Evolutionary conservation across 2,113 vertebrate species (phyloP), one percentile per base, ranked within the genome.

Genomic region (Serilophus lunatus): DNA sequence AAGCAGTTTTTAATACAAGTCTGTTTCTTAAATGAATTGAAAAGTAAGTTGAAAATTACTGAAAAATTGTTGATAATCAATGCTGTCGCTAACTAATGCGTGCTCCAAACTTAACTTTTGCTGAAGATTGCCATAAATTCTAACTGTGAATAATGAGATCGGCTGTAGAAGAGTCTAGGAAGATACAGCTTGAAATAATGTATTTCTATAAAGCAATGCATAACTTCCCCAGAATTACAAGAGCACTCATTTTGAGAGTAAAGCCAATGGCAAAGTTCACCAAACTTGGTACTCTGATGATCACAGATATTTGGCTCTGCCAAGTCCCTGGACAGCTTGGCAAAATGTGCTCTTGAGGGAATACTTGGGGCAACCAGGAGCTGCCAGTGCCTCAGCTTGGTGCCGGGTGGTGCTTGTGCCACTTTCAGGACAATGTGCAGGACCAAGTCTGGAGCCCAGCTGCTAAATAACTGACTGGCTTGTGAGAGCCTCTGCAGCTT

Each of bases 391-490:
- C 44, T 78, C 42, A 25, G 2, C 42, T 47, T 70, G 60, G 26
- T 59, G 84, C n/a, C 68, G 53, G 83, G 38, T 83, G 80, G 10
- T 65, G 88, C 74, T 87, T 6, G 2, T 85, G 82, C 66, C 0
- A 0, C 70, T 84, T 63, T 40, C 25, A 66, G 35, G 61, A 45
- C 22, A 2, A 44, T 3, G 22, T 1, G 6, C 49, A 9, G 12
- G 19, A 8, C 1, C 1, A 23, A 60, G 9, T 26, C 63, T 29
- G 40, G 70, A 33, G 66, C 14, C 45, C 45, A 72, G 23, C 6
- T 0, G 4, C 23, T 35, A 40, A 80, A 10, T 38, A 79, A 44
- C 9, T 31, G 6, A 61, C 54, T 56, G 0, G 3, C 31, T 77
- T n/a, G 8, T 40, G 29, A 89, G 36, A 79, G 60, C 59, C 49